Evolutionary conservation across 2,797 vertebrate species (phyloP), one percentile per base, ranked within the genome.

Genomic region (Masticophis lateralis): DNA sequence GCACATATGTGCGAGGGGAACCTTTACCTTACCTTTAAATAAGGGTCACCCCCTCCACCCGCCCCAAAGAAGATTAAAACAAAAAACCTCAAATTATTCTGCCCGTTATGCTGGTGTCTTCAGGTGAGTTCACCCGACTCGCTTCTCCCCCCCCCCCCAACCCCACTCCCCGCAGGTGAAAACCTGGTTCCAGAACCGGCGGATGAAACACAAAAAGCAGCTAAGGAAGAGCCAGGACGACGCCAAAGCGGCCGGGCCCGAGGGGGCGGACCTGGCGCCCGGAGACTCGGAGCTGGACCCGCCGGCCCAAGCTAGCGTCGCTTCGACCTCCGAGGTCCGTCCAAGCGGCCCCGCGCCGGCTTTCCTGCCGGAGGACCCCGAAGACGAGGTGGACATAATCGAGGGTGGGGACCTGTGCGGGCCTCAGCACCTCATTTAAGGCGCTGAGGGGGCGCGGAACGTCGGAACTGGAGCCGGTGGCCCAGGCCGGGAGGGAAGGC

Each of bases 151-250:
- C 4, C 6, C n/a, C 2, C 9, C 0, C 0, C 4, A 0, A 4
- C 14, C 5, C 4, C 0, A 4, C 12, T 4, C 37, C 61, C 1
- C 18, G 86, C 89, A 99, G 99, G 99, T 99, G 57, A 99, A 99
- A 96, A 99, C 99, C 61, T 99, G 99, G 99, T 99, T 99, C 94
- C 99, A 99, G 97, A 99, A 99, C 97, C 97, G 99, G 22, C 98
- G 99, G 93, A 99, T 99, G 99, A 99, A 99, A 97, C 99, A 99
- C 96, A 99, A 99, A 98, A 99, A 99, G 92, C 99, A 99, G 97
- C 97, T 99, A 96, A 94, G 99, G 95, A 99, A 99, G 95, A 98
- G 97, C 51, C 99, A 99, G 96, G 99, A 99, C 69, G 99, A 99
- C 60, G 98, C 98, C 90, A 99, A 99, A 95, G 97, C 94, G 0